phyloP scores from a whole-genome alignment of 2,888 invertebrate species.

The Caenorhabditis panamensis region DNA sequence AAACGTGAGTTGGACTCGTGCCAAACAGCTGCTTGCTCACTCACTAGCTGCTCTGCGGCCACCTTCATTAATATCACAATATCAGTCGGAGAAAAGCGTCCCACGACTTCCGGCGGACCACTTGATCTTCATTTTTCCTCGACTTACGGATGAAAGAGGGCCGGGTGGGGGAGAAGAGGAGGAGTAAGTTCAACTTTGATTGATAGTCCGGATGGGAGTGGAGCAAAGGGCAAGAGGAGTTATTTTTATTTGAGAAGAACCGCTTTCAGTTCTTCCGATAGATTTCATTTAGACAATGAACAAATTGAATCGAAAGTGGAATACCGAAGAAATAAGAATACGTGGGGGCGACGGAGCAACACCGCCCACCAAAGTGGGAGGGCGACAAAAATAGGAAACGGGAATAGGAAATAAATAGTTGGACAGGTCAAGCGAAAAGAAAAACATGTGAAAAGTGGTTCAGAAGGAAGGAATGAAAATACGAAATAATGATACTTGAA shows the following conservation, averaged over 20 bases:
- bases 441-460: slow-evolving; percentile 26
- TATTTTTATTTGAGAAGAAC: slow-evolving; percentile 1
- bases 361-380: background rate
- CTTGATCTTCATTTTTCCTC: background rate
- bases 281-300: too few species aligned
- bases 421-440: slow-evolving; percentile 40
- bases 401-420: slow-evolving; percentile 9
- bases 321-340: too few species aligned
- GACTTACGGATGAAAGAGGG: slow-evolving; percentile 1
- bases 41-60: slow-evolving; percentile 36
- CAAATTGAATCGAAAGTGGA: too few species aligned
- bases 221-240: slow-evolving; percentile 3
- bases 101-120: slow-evolving; percentile 52
- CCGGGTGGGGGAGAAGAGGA: slow-evolving; percentile 5
- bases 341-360: background rate
- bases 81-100: slow-evolving; percentile 39
- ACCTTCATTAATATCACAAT: slow-evolving; percentile 59
- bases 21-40: slow-evolving; percentile 57
- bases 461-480: slow-evolving; percentile 22
- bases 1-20: slow-evolving; percentile 50
- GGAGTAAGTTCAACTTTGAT: slow-evolving; percentile 26
- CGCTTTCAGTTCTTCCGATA: slow-evolving; percentile 10
- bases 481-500: slow-evolving; percentile 17
- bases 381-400: slow-evolving; percentile 5
- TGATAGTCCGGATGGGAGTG: slow-evolving; percentile 14